These are phyloP conservation scores for Noctua pronuba DNA, from an alignment of 2,888 invertebrate genomes.

Conservation along the genomic window DNA sequence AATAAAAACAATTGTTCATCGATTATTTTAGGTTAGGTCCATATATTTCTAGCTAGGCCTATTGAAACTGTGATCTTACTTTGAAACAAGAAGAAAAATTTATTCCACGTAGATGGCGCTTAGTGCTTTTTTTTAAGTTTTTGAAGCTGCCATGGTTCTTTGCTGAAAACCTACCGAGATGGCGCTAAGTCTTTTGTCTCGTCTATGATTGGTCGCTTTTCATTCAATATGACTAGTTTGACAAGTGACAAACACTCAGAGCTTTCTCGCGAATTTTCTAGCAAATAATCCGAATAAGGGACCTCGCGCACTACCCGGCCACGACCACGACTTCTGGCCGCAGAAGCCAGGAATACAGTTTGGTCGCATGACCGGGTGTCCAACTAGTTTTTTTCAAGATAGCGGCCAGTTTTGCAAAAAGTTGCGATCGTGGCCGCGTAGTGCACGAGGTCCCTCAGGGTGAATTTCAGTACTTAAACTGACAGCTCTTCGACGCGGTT, in stretches of 20 bases:
- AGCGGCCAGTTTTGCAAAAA: background rate
- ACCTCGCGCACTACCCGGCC: background rate
- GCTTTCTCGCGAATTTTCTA: background rate
- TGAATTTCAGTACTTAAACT: background rate
- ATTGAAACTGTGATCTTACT: background rate
- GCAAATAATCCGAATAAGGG: background rate
- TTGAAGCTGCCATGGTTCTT: background rate
- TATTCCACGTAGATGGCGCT: background rate
- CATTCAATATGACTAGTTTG: background rate
- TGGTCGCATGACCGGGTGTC: background rate
- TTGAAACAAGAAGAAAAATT: background rate
- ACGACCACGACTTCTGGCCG: background rate
- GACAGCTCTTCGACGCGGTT: background rate
- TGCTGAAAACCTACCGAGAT: background rate
- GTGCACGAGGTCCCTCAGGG: background rate
- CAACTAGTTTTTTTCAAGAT: background rate
- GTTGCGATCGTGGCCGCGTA: background rate
- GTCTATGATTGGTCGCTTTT: background rate
- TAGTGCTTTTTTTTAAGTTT: background rate
- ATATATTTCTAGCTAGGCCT: conserved; percentile 8
- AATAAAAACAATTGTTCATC: background rate
- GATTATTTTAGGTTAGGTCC: conserved; percentile 1
- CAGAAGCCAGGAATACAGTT: background rate
- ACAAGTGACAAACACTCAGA: background rate
- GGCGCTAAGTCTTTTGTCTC: background rate